Evolutionary conservation across 2,888 invertebrate species (phyloP), one percentile per base, ranked within the genome.

Genomic region (Syrista parreyssii): DNA sequence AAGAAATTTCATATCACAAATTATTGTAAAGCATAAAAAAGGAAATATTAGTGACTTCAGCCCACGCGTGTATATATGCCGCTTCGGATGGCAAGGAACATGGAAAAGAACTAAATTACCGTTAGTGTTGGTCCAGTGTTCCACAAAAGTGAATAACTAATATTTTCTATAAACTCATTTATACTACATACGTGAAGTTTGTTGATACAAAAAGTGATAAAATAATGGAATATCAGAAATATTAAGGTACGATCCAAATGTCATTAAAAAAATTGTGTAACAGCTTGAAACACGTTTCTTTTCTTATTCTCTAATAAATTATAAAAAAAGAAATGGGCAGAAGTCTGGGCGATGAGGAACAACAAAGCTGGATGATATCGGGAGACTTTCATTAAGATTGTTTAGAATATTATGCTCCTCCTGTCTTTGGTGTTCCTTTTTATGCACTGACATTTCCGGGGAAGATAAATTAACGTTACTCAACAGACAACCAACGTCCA

Each of bases 371-470:
- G 82, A 82, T 73, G 23, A 75, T 75, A 68, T 68, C 33, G 79
- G 73, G 78, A 68, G 77, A 34, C 79, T 79, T n/a, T 76, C 85
- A 68, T 71, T 80, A 71, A 76, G 76, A 31, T 69, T 85, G 9
- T 69, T 85, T 9, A 84, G 78, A 69, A 73, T 72, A 12, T 75
- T 89, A 32, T 84, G 81, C 69, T 76, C 83, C 32, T 84, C 86
- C 69, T 89, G 86, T 74, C 79, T 85, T 31, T 86, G 86, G 84
- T 86, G 85, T 68, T 82, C 81, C 71, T 81, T 80, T 40, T 78
- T 83, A 73, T 84, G 83, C 78, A 78, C 75, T 68, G 79, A 76
- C 68, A 81, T 84, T 34, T 81, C 83, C 74, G 77, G 81, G 40
- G 79, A 85, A 76, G 83, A 84, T 83, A 83, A 77, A 76, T 74